Evolutionary conservation across 2,113 vertebrate species (phyloP).

Genomic region (Python bivittatus): DNA sequence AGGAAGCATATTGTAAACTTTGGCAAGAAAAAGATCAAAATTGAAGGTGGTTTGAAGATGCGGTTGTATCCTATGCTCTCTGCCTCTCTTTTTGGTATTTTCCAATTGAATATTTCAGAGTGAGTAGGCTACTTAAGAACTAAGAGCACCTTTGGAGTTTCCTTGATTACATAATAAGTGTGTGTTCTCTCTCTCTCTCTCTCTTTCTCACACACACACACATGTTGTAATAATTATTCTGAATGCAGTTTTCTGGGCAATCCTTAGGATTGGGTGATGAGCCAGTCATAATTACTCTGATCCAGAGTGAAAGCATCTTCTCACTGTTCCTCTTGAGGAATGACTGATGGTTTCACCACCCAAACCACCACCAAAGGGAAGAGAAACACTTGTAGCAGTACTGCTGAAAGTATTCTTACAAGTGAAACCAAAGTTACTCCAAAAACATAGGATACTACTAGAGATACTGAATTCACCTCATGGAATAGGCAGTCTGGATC

Average conservation of each 20-base stretch:
- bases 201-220: background rate
- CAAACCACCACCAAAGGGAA: background rate
- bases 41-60: background rate
- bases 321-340: background rate
- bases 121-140: background rate
- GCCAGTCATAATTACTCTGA: background rate
- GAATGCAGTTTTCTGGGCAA: background rate
- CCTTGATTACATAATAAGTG: background rate
- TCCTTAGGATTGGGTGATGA: background rate
- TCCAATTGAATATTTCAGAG: background rate
- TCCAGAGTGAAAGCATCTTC: background rate
- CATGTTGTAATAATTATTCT: background rate
- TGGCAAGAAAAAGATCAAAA: background rate
- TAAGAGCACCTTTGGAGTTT: background rate
- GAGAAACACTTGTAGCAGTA: background rate
- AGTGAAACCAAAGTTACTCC: background rate
- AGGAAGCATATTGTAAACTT: background rate
- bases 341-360: background rate
- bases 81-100: background rate
- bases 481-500: background rate
- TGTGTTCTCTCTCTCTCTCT: background rate
- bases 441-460: background rate
- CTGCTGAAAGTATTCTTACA: background rate
- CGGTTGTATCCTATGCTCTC: background rate
- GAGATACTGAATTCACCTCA: background rate